Conservation (phyloP, 1,140 invertebrate species). For the Drosophila oshimai region DNA sequence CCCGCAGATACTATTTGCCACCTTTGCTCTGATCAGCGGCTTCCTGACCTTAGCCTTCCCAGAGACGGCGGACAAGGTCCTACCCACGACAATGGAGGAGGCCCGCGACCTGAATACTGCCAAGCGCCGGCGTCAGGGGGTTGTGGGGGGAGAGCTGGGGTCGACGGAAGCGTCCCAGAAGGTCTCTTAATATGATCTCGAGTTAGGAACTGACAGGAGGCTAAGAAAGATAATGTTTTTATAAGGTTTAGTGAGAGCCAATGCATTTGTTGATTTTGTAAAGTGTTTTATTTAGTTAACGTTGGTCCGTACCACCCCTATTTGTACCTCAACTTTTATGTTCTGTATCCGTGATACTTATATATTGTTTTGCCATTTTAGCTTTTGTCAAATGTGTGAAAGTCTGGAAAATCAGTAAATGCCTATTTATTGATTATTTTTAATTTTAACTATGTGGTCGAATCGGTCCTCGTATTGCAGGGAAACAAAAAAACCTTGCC, state of each 20-base stretch:
- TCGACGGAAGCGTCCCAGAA: background rate
- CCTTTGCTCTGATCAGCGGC: constrained; percentile 86
- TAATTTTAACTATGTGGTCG: background rate
- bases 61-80: constrained; percentile 86
- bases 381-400: background rate
- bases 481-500: background rate
- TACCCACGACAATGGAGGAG: constrained; percentile 88
- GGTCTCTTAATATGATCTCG: background rate
- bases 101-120: constrained; percentile 83
- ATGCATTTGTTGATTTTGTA: constrained; percentile 38
- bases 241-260: background rate
- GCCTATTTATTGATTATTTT: constrained; percentile 14
- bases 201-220: background rate
- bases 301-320: background rate
- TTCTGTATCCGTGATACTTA: constrained; percentile 32
- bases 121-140: background rate
- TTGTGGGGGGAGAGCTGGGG: background rate
- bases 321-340: constrained; percentile 2
- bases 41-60: constrained; percentile 86
- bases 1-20: constrained; percentile 88
- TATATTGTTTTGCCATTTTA: background rate
- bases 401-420: background rate
- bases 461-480: constrained; percentile 3
- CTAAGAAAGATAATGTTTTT: background rate
- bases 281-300: constrained; percentile 14